Evolutionary conservation across 2,797 vertebrate species (phyloP).

Genomic region (Enteromius afrohamiltoni): DNA sequence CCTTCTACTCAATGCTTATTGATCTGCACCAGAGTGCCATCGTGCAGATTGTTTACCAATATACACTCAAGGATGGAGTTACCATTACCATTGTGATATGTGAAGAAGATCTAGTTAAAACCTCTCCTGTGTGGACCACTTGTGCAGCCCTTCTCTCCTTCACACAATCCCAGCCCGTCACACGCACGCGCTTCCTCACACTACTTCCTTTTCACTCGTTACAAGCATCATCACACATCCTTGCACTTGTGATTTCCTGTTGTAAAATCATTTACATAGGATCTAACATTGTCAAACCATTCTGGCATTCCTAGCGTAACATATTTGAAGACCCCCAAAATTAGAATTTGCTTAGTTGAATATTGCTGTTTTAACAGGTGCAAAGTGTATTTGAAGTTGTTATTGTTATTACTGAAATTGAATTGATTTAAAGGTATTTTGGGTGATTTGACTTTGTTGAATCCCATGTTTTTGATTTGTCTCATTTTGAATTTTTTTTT

Average conservation of each 20-base stretch:
- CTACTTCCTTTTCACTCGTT: not conserved
- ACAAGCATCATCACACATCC: not conserved
- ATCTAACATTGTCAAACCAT: not conserved
- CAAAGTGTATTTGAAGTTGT: too few relatives aligned
- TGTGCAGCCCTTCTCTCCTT: conserved; percentile 22
- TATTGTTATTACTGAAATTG: too few relatives aligned
- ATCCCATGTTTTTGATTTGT: too few relatives aligned
- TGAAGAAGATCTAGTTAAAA: conserved; percentile 31
- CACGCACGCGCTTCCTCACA: conserved; percentile 8
- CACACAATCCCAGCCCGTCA: not conserved
- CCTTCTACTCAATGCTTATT: conserved; percentile 46
- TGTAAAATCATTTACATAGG: conserved; percentile 31
- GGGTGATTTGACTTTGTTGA: too few relatives aligned
- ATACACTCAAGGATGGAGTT: conserved; percentile 34
- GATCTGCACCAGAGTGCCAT: conserved; percentile 51
- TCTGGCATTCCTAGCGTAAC: not conserved
- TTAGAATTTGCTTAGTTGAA: not conserved
- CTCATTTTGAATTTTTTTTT: too few relatives aligned
- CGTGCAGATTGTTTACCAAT: conserved; percentile 54
- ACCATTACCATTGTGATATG: not conserved
- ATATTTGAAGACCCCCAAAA: not conserved
- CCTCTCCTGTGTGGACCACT: not conserved
- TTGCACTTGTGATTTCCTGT: conserved; percentile 2
- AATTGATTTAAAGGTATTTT: too few relatives aligned
- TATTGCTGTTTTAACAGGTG: too few relatives aligned